These are phyloP conservation scores for Daphoenositta chrysoptera DNA, from an alignment of 2,113 vertebrate species.

Conservation along the genomic window DNA sequence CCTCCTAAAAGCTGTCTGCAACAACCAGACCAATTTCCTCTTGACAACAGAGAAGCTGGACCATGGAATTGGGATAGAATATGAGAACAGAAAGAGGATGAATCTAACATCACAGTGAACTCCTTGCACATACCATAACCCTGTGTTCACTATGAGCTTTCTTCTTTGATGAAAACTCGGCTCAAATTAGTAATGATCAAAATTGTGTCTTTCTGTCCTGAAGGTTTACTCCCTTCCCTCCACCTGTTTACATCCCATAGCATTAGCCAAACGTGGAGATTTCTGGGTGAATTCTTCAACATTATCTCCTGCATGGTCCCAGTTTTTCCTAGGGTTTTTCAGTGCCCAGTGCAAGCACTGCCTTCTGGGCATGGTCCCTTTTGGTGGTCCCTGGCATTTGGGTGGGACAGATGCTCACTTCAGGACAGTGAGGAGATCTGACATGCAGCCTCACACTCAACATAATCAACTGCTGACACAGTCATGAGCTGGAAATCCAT, in stretches of 20 bases:
- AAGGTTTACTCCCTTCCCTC: neutral
- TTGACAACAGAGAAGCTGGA: neutral
- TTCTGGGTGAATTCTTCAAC: neutral
- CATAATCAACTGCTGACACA: neutral
- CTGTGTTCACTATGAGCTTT: neutral
- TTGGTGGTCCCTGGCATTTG: neutral
- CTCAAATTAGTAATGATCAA: neutral
- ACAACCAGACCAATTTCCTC: neutral
- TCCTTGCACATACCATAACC: neutral
- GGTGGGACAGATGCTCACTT: neutral
- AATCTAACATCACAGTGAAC: neutral
- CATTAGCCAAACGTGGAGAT: neutral
- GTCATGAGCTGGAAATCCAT: slow-evolving; percentile 8
- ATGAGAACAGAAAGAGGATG: neutral
- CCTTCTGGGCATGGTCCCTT: neutral
- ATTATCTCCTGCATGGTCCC: rapidly evolving
- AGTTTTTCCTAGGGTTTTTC: neutral
- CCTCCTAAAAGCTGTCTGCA: neutral
- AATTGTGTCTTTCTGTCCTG: neutral
- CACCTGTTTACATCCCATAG: neutral
- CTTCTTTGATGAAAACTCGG: neutral
- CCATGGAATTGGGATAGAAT: neutral
- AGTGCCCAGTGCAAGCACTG: neutral
- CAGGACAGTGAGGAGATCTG: neutral
- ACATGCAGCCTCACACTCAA: neutral